Percentiles rank a stretch among this genome's conserved stretches.
Conservation (phyloP, 2,113 vertebrate genomes). For the Colossoma macropomum region DNA sequence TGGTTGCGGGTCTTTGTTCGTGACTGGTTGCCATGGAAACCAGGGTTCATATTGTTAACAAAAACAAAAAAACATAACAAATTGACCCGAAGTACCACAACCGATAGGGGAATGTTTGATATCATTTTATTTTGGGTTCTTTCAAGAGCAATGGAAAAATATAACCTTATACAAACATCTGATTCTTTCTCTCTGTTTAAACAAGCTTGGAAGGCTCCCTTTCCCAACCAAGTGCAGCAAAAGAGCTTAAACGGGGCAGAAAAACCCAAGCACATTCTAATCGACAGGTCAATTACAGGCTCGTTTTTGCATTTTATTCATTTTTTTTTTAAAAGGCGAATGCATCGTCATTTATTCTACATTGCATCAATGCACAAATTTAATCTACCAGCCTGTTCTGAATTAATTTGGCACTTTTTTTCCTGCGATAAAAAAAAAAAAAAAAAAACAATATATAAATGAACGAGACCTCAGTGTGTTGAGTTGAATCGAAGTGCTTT, state of each 20-base stretch:
- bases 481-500: conserved; percentile 45
- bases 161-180: conserved; percentile 96
- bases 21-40: not conserved
- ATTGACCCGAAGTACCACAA: conserved; percentile 77
- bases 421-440: conserved; percentile 69
- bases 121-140: conserved; percentile 87
- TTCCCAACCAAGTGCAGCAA: conserved; percentile 83
- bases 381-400: conserved; percentile 67
- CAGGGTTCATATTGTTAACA: not conserved
- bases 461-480: conserved; percentile 48
- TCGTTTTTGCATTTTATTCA: conserved; percentile 34
- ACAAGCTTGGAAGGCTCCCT: conserved; percentile 71
- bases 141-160: conserved; percentile 98
- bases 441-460: conserved; percentile 61
- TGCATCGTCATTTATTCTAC: conserved; percentile 52
- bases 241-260: conserved; percentile 72
- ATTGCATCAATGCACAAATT: conserved; percentile 76
- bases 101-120: conserved; percentile 90
- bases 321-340: conserved; percentile 39
- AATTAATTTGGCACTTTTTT: conserved; percentile 87
- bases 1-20: not conserved
- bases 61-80: not conserved
- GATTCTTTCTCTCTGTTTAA: conserved; percentile 68
- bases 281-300: conserved; percentile 28
- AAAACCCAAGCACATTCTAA: conserved; percentile 77